Evolutionary conservation across 2,113 vertebrate genomes (phyloP), one percentile per base, ranked within the genome.

Genomic region (Thunnus thynnus): DNA sequence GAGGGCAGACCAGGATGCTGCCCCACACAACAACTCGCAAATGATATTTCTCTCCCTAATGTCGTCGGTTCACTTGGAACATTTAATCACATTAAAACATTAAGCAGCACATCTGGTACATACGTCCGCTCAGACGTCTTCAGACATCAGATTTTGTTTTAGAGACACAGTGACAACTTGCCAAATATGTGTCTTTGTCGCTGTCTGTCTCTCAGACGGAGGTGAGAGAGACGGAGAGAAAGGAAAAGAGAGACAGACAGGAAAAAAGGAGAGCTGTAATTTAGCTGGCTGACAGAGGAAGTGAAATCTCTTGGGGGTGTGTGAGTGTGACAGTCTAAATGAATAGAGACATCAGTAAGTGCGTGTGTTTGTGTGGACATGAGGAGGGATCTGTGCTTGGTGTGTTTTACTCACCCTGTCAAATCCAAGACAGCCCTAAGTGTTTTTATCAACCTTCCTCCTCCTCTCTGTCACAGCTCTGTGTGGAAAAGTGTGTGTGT

Each of bases 261-360:
- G 77, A 48, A 36, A 41, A 18, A 80, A 64, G 73, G 71, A 90
- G 92, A 93, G 94, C 91, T 96, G 87, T 97, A 95, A 97, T 96
- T 96, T 96, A 95, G 92, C 47, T 14, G 91, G 89, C 94, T 95
- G 96, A 95, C 95, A 95, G 94, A 94, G 95, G 94, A 95, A 96
- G 95, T 96, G 95, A 97, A 94, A 95, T 93, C 96, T 97, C 95
- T 96, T 90, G 94, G 95, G 94, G 94, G 94, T 95, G 95, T 96
- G 96, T 92, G 94, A 95, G 94, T 96, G 94, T 97, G 97, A 96
- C 96, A 96, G 94, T 87, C 90, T 91, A 96, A 96, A 97, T 97
- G 96, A 97, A 97, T 96, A 94, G 94, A 95, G 95, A 96, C 95
- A 96, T 96, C 94, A 94, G 81, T 70, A 57, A 44, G 69, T 76